Base-by-base conservation (phyloP, 2,113 vertebrate genomes). In the Ifrita kowaldi region DNA sequence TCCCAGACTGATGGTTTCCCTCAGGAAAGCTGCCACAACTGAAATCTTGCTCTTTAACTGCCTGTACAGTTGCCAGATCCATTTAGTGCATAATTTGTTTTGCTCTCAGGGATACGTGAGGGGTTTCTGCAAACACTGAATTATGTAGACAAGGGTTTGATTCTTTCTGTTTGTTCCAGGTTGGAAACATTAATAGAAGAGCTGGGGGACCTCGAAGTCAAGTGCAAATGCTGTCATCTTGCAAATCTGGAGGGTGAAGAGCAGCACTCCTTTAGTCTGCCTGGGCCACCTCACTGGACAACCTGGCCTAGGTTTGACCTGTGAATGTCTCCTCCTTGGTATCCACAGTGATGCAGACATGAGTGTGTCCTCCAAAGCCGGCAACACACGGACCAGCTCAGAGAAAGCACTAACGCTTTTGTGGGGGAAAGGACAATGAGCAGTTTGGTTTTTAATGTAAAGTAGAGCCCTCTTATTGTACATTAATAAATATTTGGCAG, bases 101-200 rank as follows among this genome's bases (percentile, higher is more conserved):
- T 93, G 52, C 33, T 77, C 49, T 90, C 6, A 5, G 92, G 30
- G 33, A 27, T 41, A 68, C 4, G n/a, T 60, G 59, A 24, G 50
- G 35, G 32, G 41, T 2, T 84, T 85, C 59, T 89, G 39, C 30
- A 20, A 90, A 89, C 26, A 21, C 26, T 84, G 59, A 84, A 60
- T 90, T 71, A 59, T 12, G 32, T 44, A 81, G 84, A 90, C 24
- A 75, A 37, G 19, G 11, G 15, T 63, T 77, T 89, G 84, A 52
- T 67, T 87, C 35, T 87, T 70, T 88, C 50, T 86, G 32, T 90
- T 81, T 95, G 63, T 93, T 96, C 56, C 62, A 94, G 89, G 89
- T 49, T 92, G 84, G 62, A 94, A 91, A 44, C 37, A 11, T 22
- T 13, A 55, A 52, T 7, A 47, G 84, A 85, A 85, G 85, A 84